Evolutionary conservation across 2,113 vertebrate species (phyloP), one percentile per base, ranked within the genome.

Genomic region (Saccopteryx leptura): DNA sequence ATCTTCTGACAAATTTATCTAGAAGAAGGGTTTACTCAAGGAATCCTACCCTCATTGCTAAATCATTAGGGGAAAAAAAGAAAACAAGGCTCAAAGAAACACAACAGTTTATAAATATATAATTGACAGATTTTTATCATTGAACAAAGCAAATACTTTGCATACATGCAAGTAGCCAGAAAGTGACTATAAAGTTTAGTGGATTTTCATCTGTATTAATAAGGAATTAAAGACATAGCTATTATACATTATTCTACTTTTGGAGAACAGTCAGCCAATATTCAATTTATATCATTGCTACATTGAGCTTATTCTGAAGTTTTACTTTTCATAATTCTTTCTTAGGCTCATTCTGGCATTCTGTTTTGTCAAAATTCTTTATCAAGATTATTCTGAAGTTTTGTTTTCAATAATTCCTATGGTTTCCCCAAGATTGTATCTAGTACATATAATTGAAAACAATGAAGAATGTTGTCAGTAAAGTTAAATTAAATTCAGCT

Each of bases 1-100:
- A 50, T 90, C 23, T n/a, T 60, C 69, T 26, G 33, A 90, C 18
- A 91, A 91, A 86, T 46, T 93, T 19, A 80, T 71, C 50, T 26
- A 71, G 9, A 10, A 91, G 61, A 84, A 74, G 19, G 4, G 19
- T 65, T 60, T 33, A 74, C 12, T 85, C 65, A 80, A 74, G 21
- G 31, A 85, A 48, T 66, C 66, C 15, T 54, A 79, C 23, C 15
- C n/a, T 79, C 5, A 80, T 28, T 69, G 54, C 14, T 33, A 66
- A 89, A 61, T 54, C 54, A 12, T 79, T 84, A 33, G 61, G 52
- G 26, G 56, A 17, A 2, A 6, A 9, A 48, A 23, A 52, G 26
- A 66, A 33, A 15, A 50, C 66, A 54, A 72, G 48, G 28, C 68
- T 26, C 56, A 88, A 75, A 50, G 26, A 88, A 46, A 61, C 28